Evolutionary conservation across 2,113 vertebrate species (phyloP), one percentile per base, ranked within the genome.

Genomic region (Plectropomus leopardus): DNA sequence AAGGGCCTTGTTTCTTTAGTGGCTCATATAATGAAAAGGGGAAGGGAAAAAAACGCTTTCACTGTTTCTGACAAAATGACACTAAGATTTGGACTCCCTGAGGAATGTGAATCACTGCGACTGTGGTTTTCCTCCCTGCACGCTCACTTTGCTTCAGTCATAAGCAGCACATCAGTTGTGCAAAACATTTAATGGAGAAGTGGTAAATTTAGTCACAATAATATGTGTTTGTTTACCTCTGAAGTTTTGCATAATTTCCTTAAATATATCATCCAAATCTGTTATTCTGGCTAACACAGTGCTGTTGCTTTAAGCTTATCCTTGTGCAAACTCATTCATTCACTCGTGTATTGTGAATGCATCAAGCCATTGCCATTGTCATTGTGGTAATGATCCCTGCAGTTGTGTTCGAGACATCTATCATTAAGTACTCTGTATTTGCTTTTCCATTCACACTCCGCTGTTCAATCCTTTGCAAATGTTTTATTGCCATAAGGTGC

Each of bases 401-500:
- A 59, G 44, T 57, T 63, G 47, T 48, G 28, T 59, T 80, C 1
- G 50, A 57, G 34, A 68, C 53, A 30, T 79, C 40, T 55, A 21
- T 70, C 70, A 26, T 30, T 59, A 51, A 83, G 72, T 86, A 69
- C 65, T 86, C 54, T 72, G 0, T 15, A 53, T 88, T 84, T 83
- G 84, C 64, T 67, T 86, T 84, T 55, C 42, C 32, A 50, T 86
- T 86, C 85, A 61, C 60, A 24, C 58, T 26, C 45, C 47, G 19
- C 57, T 24, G 30, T 24, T 44, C 42, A 36, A 54, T 42, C 34
- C 65, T 13, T 78, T 28, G 77, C 32, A 48, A 78, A 77, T 76
- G 66, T 80, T 80, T 86, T 84, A 83, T 80, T 45, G 59, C 71
- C 48, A n/a, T 54, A 75, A 79, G 78, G 72, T 78, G 59, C 72